Percentiles rank a stretch among this genome's conserved stretches.
Evolutionary conservation across 2,113 vertebrate genomes (phyloP).

Genomic region (Promerops cafer): DNA sequence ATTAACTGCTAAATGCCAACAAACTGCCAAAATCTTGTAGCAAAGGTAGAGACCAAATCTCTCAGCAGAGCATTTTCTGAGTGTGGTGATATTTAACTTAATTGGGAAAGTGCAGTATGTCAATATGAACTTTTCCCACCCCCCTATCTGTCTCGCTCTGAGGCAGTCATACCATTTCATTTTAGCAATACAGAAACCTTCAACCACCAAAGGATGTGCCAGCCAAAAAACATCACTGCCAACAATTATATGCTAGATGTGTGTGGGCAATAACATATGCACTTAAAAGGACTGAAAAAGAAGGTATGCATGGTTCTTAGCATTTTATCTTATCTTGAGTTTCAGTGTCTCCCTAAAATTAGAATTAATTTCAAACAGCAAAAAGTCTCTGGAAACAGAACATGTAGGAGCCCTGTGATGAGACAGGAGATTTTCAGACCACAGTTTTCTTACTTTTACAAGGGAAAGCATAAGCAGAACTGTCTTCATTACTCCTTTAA

Average conservation of each 20-base stretch:
- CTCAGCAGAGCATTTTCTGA: neutral
- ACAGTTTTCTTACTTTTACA: neutral
- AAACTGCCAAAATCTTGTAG: neutral
- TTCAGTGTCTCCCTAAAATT: conserved; percentile 48
- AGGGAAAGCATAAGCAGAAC: neutral
- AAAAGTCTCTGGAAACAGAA: conserved; percentile 1
- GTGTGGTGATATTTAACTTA: conserved; percentile 50
- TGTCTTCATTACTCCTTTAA: conserved; percentile 18
- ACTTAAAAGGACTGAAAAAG: conserved; percentile 61
- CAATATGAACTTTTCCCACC: conserved; percentile 47
- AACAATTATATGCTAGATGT: conserved; percentile 62
- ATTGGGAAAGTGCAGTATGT: conserved; percentile 52
- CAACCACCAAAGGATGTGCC: conserved; percentile 48
- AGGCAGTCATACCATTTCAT: conserved; percentile 36
- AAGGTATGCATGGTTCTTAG: conserved; percentile 50
- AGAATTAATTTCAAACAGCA: conserved; percentile 42
- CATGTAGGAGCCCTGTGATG: conserved; percentile 1
- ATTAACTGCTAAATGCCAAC: conserved; percentile 5
- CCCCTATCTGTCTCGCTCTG: conserved; percentile 4
- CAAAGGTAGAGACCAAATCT: conserved; percentile 6
- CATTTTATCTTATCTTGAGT: conserved; percentile 42
- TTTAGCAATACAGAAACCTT: conserved; percentile 55
- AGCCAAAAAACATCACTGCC: conserved; percentile 62
- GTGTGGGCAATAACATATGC: conserved; percentile 64
- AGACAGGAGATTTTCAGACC: conserved; percentile 2